Evolutionary conservation across 2,113 vertebrate genomes (phyloP).

Genomic region (Rhodinocichla rosea): DNA sequence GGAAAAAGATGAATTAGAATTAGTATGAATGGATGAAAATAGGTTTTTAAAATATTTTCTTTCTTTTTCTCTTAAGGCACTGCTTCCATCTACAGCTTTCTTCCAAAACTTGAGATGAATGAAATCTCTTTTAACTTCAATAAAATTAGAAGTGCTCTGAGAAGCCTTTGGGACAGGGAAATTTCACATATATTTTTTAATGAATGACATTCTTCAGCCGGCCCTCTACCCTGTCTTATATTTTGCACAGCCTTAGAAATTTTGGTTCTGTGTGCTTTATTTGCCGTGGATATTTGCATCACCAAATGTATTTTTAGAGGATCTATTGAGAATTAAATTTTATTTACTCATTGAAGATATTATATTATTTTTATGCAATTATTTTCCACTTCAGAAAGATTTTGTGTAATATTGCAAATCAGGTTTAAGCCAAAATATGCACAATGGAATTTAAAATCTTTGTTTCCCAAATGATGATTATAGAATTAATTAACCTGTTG

Average conservation of each 20-base stretch:
- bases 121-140: neutral
- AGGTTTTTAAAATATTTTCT: neutral
- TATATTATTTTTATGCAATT: slow-evolving; percentile 9
- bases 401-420: neutral
- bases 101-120: slow-evolving; percentile 32
- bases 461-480: neutral
- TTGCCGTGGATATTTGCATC: neutral
- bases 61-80: slow-evolving; percentile 2
- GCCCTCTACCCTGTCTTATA: neutral
- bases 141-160: slow-evolving; percentile 16
- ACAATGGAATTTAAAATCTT: neutral
- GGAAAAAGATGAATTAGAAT: neutral
- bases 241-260: slow-evolving; percentile 3
- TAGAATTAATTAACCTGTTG: neutral
- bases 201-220: neutral
- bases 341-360: slow-evolving; percentile 6
- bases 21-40: neutral
- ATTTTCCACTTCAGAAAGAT: slow-evolving; percentile 7
- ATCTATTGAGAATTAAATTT: neutral
- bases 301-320: neutral
- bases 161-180: slow-evolving; percentile 14
- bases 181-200: neutral
- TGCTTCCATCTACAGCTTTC: slow-evolving; percentile 23
- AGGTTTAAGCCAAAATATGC: neutral
- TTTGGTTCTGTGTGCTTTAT: neutral